Conservation (phyloP, 1,140 invertebrate species). For the Conus betulinus region DNA sequence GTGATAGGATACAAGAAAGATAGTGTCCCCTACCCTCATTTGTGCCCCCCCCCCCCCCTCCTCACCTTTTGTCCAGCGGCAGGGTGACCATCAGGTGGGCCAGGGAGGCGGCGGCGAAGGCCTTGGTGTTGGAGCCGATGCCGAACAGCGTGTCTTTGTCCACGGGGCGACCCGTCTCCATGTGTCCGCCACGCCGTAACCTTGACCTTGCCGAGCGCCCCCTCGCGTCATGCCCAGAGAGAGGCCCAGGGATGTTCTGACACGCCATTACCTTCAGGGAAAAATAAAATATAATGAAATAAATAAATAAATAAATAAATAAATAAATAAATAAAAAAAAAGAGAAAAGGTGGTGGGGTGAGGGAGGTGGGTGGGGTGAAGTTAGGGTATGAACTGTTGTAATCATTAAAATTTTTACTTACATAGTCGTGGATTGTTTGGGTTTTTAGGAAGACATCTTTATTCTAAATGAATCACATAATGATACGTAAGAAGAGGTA, state of each 20-base stretch:
- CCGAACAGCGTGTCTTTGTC: constrained; percentile 33
- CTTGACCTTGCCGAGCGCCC: neutral
- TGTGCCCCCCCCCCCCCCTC: neutral
- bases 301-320: too few species aligned
- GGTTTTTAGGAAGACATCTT: too few species aligned
- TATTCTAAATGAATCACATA: too few species aligned
- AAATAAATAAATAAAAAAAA: too few species aligned
- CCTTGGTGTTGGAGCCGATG: constrained; percentile 36
- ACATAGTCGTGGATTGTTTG: too few species aligned
- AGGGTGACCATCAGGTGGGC: constrained; percentile 6
- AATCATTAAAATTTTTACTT: too few species aligned
- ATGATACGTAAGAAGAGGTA: too few species aligned
- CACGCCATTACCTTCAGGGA: constrained; percentile 26
- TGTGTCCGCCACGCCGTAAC: constrained; percentile 35
- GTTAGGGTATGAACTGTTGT: too few species aligned
- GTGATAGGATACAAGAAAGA: too few species aligned
- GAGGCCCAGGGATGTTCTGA: constrained; percentile 31
- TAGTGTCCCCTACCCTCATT: too few species aligned
- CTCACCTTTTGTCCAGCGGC: constrained; percentile 27
- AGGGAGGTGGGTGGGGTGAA: too few species aligned
- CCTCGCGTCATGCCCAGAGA: constrained; percentile 1
- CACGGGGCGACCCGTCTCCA: constrained; percentile 21
- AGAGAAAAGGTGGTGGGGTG: neutral
- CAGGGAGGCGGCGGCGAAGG: constrained; percentile 26
- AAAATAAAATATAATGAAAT: too few species aligned